Percentiles rank a stretch among this genome's conserved stretches.
Evolutionary conservation across 2,113 vertebrate species (phyloP).

Genomic region (Brachyhypopomus occidentalis): DNA sequence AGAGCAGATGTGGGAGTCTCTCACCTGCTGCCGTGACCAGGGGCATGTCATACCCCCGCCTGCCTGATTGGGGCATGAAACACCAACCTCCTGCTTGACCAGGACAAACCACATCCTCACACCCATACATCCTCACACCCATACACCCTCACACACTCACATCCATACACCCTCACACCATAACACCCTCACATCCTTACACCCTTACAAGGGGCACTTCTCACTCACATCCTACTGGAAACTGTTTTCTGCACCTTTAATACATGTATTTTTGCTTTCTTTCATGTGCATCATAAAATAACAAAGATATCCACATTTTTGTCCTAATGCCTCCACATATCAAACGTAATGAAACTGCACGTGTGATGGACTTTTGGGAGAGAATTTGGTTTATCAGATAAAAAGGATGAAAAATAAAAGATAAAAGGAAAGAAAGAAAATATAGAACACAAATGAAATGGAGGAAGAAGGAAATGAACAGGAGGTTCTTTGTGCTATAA

Average conservation of each 20-base stretch:
- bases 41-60: background rate
- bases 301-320: conserved; percentile 25
- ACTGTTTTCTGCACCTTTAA: conserved; percentile 46
- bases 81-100: background rate
- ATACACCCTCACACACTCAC: too few relatives aligned
- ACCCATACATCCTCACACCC: too few relatives aligned
- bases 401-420: conserved; percentile 1
- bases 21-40: conserved; percentile 47
- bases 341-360: conserved; percentile 37
- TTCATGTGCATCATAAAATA: conserved; percentile 27
- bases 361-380: conserved; percentile 5
- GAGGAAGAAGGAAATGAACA: conserved; percentile 17
- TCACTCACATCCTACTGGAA: conserved; percentile 54
- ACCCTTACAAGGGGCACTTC: conserved; percentile 55
- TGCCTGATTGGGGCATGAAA: too few relatives aligned
- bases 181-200: too few relatives aligned
- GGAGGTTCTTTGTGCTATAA: conserved; percentile 30
- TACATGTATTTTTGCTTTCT: conserved; percentile 42
- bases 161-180: too few relatives aligned
- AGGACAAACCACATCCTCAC: too few relatives aligned
- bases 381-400: conserved; percentile 30
- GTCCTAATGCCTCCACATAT: conserved; percentile 9
- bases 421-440: background rate
- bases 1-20: conserved; percentile 45
- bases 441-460: background rate